phyloP scores from a whole-genome alignment of 2,888 invertebrate species.

The Synanthedon vespiformis region DNA sequence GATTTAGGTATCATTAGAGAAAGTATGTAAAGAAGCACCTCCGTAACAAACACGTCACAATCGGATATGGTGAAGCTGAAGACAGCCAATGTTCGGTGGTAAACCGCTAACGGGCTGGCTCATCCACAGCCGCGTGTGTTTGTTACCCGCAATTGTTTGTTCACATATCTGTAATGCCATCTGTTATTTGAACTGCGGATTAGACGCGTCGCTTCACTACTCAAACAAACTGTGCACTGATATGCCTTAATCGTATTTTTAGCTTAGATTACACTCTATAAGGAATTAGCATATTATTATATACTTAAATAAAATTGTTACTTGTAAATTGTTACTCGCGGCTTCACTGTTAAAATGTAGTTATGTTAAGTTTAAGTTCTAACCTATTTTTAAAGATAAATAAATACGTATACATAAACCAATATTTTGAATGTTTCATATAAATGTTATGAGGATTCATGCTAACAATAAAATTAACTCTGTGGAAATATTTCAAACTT shows the following conservation, averaged over 20 bases:
- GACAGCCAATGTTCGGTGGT: constrained; percentile 21
- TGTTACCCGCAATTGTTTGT: constrained; percentile 41
- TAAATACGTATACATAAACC: no score
- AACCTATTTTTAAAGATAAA: no score
- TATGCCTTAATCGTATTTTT: constrained; percentile 5
- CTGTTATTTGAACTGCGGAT: constrained; percentile 48
- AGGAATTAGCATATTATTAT: no score
- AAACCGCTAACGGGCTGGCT: constrained; percentile 26
- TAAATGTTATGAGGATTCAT: not conserved
- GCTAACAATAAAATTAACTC: not conserved
- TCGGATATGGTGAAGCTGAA: not conserved
- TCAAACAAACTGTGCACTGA: constrained; percentile 16
- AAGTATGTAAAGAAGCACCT: no score
- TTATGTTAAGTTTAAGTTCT: no score
- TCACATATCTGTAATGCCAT: constrained; percentile 39
- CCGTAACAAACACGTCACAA: not conserved
- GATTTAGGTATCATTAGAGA: no score
- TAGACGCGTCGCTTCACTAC: constrained; percentile 35
- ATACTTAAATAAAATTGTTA: no score
- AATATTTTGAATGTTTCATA: no score
- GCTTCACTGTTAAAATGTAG: no score
- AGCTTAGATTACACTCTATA: no score
- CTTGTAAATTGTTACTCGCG: no score
- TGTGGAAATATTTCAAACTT: not conserved
- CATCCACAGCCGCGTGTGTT: constrained; percentile 26